Evolutionary conservation across 2,888 invertebrate species (phyloP).

Genomic region (Hybos culiciformis): DNA sequence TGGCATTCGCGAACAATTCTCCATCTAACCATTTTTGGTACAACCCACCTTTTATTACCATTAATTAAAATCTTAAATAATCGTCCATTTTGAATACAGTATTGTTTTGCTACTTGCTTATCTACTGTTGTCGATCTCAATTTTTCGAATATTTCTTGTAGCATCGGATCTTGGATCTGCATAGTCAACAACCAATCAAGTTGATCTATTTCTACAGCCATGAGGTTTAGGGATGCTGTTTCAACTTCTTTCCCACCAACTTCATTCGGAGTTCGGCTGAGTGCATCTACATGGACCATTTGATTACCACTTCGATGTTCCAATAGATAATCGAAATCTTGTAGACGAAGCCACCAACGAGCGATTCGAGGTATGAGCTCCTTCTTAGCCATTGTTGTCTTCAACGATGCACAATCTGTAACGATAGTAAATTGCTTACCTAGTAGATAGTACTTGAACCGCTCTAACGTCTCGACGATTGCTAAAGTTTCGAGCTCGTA

Average conservation of each 20-base stretch:
- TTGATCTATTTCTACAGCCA: background rate
- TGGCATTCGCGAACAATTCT: slow-evolving; percentile 10
- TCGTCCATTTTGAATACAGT: too few species aligned
- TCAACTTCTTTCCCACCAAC: background rate
- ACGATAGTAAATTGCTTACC: background rate
- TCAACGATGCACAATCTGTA: slow-evolving; percentile 5
- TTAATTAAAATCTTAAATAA: slow-evolving; percentile 9
- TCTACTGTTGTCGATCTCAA: too few species aligned
- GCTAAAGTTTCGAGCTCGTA: slow-evolving; percentile 8
- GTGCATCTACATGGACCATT: slow-evolving; percentile 3
- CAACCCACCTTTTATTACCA: slow-evolving; percentile 10
- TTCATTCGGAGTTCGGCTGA: slow-evolving; percentile 1
- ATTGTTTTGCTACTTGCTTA: too few species aligned
- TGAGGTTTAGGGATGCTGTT: background rate
- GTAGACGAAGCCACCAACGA: slow-evolving; percentile 5
- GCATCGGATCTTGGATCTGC: background rate
- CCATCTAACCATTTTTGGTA: slow-evolving; percentile 8
- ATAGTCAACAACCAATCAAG: background rate
- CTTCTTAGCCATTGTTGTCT: slow-evolving; percentile 13
- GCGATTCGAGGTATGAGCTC: slow-evolving; percentile 13
- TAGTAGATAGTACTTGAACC: background rate
- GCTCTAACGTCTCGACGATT: slow-evolving; percentile 1
- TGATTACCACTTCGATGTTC: background rate
- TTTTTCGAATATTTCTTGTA: background rate
- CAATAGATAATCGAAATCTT: slow-evolving; percentile 4